Base-by-base conservation (phyloP, 2,888 invertebrate species). In the Mystacides longicornis region DNA sequence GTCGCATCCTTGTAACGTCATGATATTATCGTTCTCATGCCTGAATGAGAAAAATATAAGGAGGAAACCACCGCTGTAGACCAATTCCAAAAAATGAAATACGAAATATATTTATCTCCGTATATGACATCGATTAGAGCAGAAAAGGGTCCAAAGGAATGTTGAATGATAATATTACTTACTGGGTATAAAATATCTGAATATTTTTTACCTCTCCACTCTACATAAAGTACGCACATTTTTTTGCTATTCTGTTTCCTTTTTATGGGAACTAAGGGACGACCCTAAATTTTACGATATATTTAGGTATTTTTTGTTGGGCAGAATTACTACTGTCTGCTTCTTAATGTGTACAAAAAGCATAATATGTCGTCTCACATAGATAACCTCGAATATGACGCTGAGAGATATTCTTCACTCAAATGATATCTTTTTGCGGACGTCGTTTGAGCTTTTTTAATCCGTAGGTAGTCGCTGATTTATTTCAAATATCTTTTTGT, bases 251-350 rank as follows among this genome's bases (percentile, higher is more conserved):
- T 14, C 37, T 14, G 37, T 37, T 37, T 37, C 3, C 11, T 11
- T 11, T 7, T 14, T 14, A 14, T 14, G 16, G 4, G n/a, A 22
- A 22, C 23, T 48, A 21, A 20, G 18, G 48, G 23, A 48, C 23
- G 48, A 48, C 48, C 48, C 23, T 48, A n/a, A 21, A 20, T 48
- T 48, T 23, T 23, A 48, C 23, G 22, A 48, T 19, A 46, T 46
- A 19, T 46, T 18, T 46, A 5, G 5, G 21, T 5, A 3, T 3
- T 20, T 46, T 43, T n/a, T 43, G 27, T 27, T 37, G 37, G 37
- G 14, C 37, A 37, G 14, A 4, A 16, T 37, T 37, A 37, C 37
- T 14, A 37, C 37, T 37, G 37, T 3, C 37, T 37, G 14, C 37
- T n/a, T n/a, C n/a, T 37, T 37, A 37, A 37, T 37, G 37, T 3